These are phyloP conservation scores for Dendronephthya gigantea DNA, from an alignment of 64 coral and sea anemone genomes.

Conservation along the genomic window DNA sequence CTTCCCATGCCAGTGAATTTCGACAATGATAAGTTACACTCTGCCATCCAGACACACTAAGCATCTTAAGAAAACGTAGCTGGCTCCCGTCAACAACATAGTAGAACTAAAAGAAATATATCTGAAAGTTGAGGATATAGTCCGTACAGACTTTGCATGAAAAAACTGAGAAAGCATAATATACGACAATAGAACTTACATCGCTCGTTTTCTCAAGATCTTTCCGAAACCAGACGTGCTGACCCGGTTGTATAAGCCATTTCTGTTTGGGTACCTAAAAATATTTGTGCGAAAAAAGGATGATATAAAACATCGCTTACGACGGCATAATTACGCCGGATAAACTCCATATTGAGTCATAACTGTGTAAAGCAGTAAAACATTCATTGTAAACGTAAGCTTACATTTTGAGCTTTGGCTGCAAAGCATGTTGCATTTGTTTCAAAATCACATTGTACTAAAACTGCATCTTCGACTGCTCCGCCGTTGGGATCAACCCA, in stretches of 20 bases:
- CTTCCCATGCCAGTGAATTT: constrained; percentile 9
- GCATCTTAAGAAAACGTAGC: constrained; percentile 11
- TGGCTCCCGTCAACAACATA: constrained; percentile 15
- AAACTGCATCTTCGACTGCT: constrained; percentile 8
- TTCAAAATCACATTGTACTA: not conserved
- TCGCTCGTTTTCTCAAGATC: not conserved
- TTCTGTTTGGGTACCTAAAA: not conserved
- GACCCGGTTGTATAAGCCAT: not conserved
- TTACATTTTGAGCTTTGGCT: not conserved
- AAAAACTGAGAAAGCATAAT: too few relatives aligned
- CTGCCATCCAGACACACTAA: constrained; percentile 6
- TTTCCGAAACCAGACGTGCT: not conserved
- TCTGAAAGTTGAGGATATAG: too few relatives aligned
- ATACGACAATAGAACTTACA: not conserved
- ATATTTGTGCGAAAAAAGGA: too few relatives aligned
- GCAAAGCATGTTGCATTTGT: not conserved
- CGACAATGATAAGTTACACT: constrained; percentile 6
- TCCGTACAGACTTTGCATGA: too few relatives aligned
- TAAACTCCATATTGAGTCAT: not conserved
- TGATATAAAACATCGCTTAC: too few relatives aligned
- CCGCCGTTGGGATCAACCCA: constrained; percentile 10
- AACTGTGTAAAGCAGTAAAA: too few relatives aligned
- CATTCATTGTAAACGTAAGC: not conserved
- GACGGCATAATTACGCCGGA: too few relatives aligned
- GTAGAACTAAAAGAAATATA: not conserved